Percentiles rank a stretch among this genome's conserved stretches.
These are phyloP conservation scores for Zenarchopterus dispar DNA, from an alignment of 2,797 vertebrate species.

Conservation along the genomic window DNA sequence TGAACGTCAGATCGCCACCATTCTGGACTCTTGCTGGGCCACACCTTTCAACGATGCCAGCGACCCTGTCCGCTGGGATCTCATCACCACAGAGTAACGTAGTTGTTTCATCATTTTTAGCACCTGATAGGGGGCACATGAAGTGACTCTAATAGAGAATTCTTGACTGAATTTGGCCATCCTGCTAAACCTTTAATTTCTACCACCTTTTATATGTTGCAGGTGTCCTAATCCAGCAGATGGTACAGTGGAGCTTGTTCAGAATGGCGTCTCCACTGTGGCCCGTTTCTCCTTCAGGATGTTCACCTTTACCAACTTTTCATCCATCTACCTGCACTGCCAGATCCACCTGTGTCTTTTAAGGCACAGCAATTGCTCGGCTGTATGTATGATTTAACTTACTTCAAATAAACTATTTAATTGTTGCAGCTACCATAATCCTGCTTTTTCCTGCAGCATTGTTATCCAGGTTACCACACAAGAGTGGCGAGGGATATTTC, in stretches of 20 bases:
- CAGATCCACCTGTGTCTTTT: constrained; percentile 62
- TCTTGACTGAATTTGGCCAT: not conserved
- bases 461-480: constrained; percentile 23
- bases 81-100: constrained; percentile 67
- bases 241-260: constrained; percentile 50
- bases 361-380: constrained; percentile 41
- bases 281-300: constrained; percentile 67
- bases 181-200: not conserved
- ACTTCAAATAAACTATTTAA: not conserved
- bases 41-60: constrained; percentile 56
- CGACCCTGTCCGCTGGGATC: constrained; percentile 61
- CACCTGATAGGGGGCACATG: not conserved
- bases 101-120: not conserved
- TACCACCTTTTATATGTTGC: not conserved
- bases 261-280: constrained; percentile 62
- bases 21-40: constrained; percentile 78
- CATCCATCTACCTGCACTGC: constrained; percentile 69
- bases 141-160: not conserved
- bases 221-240: constrained; percentile 73
- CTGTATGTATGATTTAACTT: constrained; percentile 37
- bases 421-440: not conserved
- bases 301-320: constrained; percentile 57
- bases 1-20: constrained; percentile 55
- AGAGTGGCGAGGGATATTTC: not conserved
- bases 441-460: constrained; percentile 49